These are phyloP conservation scores for Sclerodermus sp. DNA, from an alignment of 2,888 invertebrate genomes.

Conservation along the genomic window DNA sequence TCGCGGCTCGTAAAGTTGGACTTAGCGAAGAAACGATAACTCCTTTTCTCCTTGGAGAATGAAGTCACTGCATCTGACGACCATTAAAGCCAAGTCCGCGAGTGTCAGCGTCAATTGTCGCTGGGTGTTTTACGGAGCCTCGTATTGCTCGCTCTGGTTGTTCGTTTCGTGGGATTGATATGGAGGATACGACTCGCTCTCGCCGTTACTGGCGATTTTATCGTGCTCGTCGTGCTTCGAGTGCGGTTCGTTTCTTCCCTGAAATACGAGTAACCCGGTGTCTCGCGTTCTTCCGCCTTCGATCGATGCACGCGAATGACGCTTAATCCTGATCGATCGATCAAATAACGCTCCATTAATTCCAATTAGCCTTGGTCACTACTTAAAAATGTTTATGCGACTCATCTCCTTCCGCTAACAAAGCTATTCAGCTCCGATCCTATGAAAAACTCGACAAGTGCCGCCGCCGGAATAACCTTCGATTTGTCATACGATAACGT, in stretches of 20 bases:
- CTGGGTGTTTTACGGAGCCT: constrained; percentile 23
- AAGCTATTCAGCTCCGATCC: no score
- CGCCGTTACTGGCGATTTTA: constrained; percentile 35
- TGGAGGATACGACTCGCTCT: constrained; percentile 9
- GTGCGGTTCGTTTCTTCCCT: constrained; percentile 30
- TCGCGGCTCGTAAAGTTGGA: no score
- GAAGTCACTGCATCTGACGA: constrained; percentile 10
- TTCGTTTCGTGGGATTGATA: constrained; percentile 28
- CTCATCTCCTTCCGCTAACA: no score
- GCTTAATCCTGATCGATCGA: no score
- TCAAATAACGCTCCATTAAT: no score
- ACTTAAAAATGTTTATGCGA: no score
- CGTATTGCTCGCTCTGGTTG: constrained; percentile 23
- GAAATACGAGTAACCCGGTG: constrained; percentile 35
- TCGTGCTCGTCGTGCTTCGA: constrained; percentile 24
- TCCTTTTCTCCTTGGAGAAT: neutral
- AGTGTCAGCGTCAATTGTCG: constrained; percentile 24
- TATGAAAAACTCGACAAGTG: no score
- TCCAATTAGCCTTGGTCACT: no score
- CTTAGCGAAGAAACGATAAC: no score
- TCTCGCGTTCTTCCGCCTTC: constrained; percentile 16
- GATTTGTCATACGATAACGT: no score
- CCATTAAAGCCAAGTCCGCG: constrained; percentile 26
- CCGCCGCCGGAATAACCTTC: no score
- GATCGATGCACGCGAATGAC: no score